Conservation (phyloP, 2,888 invertebrate species). For the Clitarchus hookeri region DNA sequence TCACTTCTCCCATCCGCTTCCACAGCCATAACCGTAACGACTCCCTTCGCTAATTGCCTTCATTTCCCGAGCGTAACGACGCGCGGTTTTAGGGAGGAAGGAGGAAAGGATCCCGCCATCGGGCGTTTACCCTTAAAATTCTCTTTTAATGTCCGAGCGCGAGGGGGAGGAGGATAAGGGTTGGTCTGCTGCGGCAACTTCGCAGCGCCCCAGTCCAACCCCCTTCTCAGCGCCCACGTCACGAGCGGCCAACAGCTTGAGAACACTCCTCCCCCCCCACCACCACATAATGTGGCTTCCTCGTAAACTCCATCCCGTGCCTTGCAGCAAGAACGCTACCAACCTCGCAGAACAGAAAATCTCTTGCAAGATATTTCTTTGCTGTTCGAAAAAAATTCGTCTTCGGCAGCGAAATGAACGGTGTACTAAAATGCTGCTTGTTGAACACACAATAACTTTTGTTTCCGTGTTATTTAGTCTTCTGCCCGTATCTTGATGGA, state of each 20-base stretch:
- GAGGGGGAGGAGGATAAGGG: background rate
- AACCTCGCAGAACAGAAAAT: background rate
- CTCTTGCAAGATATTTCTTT: background rate
- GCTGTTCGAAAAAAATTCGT: too few relatives aligned
- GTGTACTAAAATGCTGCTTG: too few relatives aligned
- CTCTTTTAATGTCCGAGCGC: background rate
- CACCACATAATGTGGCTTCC: background rate
- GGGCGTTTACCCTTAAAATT: background rate
- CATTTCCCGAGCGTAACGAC: background rate
- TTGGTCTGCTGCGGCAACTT: background rate
- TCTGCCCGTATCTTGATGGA: too few relatives aligned
- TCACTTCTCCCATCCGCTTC: background rate
- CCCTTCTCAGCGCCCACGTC: background rate
- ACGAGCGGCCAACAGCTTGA: background rate
- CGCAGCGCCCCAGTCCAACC: background rate
- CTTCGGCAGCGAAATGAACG: too few relatives aligned
- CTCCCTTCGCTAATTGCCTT: conserved; percentile 4
- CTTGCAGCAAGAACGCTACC: background rate
- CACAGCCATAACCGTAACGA: background rate
- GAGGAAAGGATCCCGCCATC: background rate
- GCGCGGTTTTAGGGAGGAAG: background rate
- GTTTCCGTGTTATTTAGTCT: too few relatives aligned
- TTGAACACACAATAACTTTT: too few relatives aligned
- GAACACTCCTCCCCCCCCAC: too few relatives aligned
- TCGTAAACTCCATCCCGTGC: background rate